These are phyloP conservation scores for Scophthalmus maximus DNA, from an alignment of 2,113 vertebrate genomes.

Conservation along the genomic window DNA sequence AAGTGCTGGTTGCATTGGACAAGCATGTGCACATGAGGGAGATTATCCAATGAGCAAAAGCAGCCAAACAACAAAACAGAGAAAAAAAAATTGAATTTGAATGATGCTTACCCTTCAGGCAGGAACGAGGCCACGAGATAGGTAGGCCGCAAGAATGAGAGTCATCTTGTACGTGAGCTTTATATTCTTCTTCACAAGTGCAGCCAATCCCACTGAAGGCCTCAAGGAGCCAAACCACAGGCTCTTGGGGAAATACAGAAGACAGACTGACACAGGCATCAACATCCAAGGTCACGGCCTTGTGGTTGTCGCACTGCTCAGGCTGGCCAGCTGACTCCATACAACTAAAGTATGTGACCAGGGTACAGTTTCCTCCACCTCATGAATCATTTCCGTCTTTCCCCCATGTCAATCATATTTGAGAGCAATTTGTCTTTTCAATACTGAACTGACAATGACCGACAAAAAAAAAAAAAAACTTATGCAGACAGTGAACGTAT, in stretches of 20 bases:
- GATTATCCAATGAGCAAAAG: slow-evolving; percentile 1
- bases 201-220: neutral
- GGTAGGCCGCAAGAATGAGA: neutral
- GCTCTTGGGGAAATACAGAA: neutral
- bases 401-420: neutral
- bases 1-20: slow-evolving; percentile 19
- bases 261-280: neutral
- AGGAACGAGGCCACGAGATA: slow-evolving; percentile 1
- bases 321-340: neutral
- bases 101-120: neutral
- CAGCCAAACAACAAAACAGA: neutral
- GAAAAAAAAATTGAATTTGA: neutral
- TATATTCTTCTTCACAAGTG: slow-evolving; percentile 2
- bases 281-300: neutral
- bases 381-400: neutral
- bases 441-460: slow-evolving; percentile 2
- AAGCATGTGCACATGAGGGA: slow-evolving; percentile 7
- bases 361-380: slow-evolving; percentile 1
- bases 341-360: neutral
- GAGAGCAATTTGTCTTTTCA: neutral
- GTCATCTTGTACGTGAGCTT: slow-evolving; percentile 8
- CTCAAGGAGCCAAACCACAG: neutral
- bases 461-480: neutral
- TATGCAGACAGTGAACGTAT: neutral
- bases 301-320: neutral